Base-by-base conservation (phyloP, 2,888 invertebrate genomes). In the Diachrysia chrysitis region DNA sequence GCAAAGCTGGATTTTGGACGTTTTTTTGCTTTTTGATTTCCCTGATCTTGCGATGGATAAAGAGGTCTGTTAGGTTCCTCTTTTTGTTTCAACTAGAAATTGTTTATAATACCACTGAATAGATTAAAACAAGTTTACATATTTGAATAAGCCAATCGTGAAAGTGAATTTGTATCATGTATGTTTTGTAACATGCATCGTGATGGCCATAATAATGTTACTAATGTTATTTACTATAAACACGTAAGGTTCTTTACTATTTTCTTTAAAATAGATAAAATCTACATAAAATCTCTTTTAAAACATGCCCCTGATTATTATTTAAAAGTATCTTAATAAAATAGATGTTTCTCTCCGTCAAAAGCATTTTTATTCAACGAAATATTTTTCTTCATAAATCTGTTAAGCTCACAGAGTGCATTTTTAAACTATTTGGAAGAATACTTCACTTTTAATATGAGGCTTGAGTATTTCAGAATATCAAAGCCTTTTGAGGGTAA, bases 341-440 rank as follows among this genome's bases (percentile, higher is more conserved):
- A 51, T 51, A 51, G 2, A 51, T 51, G 16, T n/a, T 42, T 2
- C 12, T 51, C 21, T 19, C 14, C 48, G 21, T 21, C 19, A 51
- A 51, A 51, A 19, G 48, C 17, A 19, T 51, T 51, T 48, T 9
- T 17, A 21, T 51, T 21, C 12, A 12, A 21, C 48, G 12, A 51
- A 51, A 51, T 21, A 51, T 51, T 51, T 48, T 51, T 21, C 19
- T 19, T 51, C 48, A 10, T 12, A 51, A 51, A 51, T 51, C 48
- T 51, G 19, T 51, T 21, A 51, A 51, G 48, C 48, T 51, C 21
- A 51, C 17, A 48, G 48, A 51, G 48, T 51, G 48, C 19, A 51
- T 51, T 51, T 42, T 51, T 51, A 51, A 51, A 21, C 48, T 51
- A 51, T 51, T 51, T 51, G 12, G 19, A 42, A 42, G 42, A 42